Conservation (phyloP, 2,888 invertebrate species). For the Heteropelma amictum region DNA sequence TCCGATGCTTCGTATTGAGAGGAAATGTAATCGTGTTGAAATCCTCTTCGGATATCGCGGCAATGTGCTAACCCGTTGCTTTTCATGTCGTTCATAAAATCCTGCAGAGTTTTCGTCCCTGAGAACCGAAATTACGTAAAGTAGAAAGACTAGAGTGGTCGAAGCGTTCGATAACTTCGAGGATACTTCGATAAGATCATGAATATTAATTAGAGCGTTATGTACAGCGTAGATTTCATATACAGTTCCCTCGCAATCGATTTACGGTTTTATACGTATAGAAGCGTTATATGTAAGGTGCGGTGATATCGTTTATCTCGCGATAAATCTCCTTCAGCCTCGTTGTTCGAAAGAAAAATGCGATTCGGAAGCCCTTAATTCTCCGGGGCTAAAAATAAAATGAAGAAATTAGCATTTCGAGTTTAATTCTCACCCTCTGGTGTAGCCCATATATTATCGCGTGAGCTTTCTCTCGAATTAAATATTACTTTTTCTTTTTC, state of each 20-base stretch:
- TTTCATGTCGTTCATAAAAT: constrained; percentile 18
- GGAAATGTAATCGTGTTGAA: background rate
- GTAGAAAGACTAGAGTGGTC: constrained; percentile 2
- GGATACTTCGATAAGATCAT: constrained; percentile 48
- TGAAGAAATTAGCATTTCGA: too few relatives aligned
- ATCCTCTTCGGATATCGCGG: background rate
- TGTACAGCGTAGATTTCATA: constrained; percentile 10
- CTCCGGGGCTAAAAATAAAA: background rate
- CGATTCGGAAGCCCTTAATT: background rate
- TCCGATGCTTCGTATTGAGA: background rate
- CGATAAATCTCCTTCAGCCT: background rate
- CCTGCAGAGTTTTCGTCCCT: constrained; percentile 26
- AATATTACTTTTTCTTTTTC: too few relatives aligned
- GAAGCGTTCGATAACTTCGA: constrained; percentile 38
- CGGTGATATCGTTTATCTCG: constrained; percentile 7
- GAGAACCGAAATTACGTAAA: constrained; percentile 7
- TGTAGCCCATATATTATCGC: too few relatives aligned
- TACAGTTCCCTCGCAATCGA: constrained; percentile 18
- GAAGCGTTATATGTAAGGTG: background rate
- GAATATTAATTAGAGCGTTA: constrained; percentile 38
- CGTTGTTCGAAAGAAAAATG: background rate
- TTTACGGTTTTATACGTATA: constrained; percentile 7
- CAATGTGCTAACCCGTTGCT: background rate
- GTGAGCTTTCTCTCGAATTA: too few relatives aligned
- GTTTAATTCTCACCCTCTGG: too few relatives aligned